These are phyloP conservation scores for Scolopax mira DNA, from an alignment of 2,113 vertebrate species.

Conservation along the genomic window DNA sequence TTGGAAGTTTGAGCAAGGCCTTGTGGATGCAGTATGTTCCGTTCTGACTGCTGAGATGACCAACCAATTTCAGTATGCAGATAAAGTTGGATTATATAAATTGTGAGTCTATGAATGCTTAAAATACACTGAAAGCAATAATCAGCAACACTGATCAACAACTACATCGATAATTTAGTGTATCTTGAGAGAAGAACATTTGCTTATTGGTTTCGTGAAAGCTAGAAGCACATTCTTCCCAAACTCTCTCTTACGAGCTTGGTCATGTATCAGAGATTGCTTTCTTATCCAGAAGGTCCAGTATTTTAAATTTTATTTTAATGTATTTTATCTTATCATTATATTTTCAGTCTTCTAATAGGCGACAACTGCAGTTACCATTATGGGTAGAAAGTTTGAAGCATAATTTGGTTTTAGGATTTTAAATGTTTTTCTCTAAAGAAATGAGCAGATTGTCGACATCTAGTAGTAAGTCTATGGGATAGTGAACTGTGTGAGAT, in stretches of 20 bases:
- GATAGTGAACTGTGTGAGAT: background rate
- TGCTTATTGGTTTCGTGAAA: background rate
- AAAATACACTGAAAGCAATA: background rate
- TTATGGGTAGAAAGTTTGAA: background rate
- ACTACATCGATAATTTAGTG: background rate
- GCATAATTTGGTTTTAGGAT: background rate
- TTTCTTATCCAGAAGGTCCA: background rate
- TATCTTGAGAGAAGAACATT: background rate
- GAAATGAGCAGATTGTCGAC: background rate
- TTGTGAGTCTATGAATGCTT: background rate
- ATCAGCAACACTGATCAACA: background rate
- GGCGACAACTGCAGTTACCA: background rate
- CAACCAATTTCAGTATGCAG: background rate
- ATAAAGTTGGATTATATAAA: background rate
- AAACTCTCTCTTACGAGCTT: background rate
- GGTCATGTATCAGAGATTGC: background rate
- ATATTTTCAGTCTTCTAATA: background rate
- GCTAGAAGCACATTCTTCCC: background rate
- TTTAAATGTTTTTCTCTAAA: background rate
- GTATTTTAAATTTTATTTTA: background rate
- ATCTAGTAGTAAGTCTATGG: background rate
- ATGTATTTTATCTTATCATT: background rate
- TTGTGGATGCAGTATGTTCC: background rate
- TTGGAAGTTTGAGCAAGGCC: background rate
- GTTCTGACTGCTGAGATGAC: background rate